Percentiles rank a stretch among this genome's conserved stretches.
Conservation (phyloP, 2,797 vertebrate species). For the Champsocephalus esox region DNA sequence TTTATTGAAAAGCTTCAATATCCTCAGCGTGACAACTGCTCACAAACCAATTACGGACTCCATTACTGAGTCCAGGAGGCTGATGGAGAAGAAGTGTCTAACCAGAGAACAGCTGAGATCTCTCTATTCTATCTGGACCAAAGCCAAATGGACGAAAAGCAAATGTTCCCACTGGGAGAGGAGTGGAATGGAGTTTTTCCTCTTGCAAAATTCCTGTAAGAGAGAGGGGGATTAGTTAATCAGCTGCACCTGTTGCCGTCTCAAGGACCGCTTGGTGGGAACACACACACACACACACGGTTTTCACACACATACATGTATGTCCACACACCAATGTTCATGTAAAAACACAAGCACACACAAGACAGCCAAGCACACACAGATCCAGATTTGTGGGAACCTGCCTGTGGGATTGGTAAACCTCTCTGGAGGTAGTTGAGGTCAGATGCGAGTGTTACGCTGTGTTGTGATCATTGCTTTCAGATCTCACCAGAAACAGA, state of each 20-base stretch:
- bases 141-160: conserved; percentile 69
- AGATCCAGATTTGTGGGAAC: conserved; percentile 58
- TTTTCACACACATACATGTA: background rate
- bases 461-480: conserved; percentile 55
- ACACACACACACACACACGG: conserved; percentile 38
- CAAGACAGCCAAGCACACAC: background rate
- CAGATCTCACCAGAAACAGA: conserved; percentile 61
- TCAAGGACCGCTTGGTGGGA: conserved; percentile 62
- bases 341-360: conserved; percentile 8
- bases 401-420: conserved; percentile 58
- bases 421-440: conserved; percentile 64
- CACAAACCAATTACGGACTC: conserved; percentile 36
- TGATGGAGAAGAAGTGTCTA: conserved; percentile 54
- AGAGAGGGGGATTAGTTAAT: conserved; percentile 73
- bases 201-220: conserved; percentile 69
- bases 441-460: conserved; percentile 50
- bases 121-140: conserved; percentile 62
- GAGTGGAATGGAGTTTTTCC: conserved; percentile 62
- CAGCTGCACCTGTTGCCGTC: conserved; percentile 79
- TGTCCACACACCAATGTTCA: conserved; percentile 7
- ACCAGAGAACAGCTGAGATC: conserved; percentile 70
- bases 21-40: conserved; percentile 2
- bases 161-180: conserved; percentile 72
- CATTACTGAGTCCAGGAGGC: conserved; percentile 13
- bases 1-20: conserved; percentile 28